Conservation (phyloP, 1,140 invertebrate genomes). For the Leptoteleia sp. region DNA sequence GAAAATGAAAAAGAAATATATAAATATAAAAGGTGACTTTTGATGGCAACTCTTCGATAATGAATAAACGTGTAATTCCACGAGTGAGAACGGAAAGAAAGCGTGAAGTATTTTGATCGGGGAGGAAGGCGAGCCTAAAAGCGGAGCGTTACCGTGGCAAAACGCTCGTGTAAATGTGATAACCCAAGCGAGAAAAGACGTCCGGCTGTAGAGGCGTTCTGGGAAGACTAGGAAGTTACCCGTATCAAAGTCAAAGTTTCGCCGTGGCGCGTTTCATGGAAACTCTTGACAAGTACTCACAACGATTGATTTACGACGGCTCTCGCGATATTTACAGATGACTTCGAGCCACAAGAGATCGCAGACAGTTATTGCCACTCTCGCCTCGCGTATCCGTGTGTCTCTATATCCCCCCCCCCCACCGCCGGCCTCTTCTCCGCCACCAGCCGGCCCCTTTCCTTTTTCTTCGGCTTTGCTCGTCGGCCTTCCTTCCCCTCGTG, state of each 20-base stretch:
- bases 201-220: constrained; percentile 58
- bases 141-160: constrained; percentile 33
- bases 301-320: constrained; percentile 77
- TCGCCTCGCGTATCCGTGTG: constrained; percentile 45
- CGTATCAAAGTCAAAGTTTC: constrained; percentile 71
- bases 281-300: constrained; percentile 67
- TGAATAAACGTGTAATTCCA: too few relatives aligned
- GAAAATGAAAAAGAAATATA: too few relatives aligned
- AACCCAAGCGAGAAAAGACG: constrained; percentile 66
- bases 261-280: constrained; percentile 67
- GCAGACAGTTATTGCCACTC: constrained; percentile 65
- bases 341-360: constrained; percentile 65
- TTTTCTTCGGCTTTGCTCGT: constrained; percentile 33
- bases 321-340: constrained; percentile 75
- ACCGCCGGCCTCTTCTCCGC: constrained; percentile 23
- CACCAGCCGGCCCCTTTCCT: constrained; percentile 8
- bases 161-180: constrained; percentile 59
- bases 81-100: background rate
- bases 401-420: too few relatives aligned
- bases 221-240: constrained; percentile 62
- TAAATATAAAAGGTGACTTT: too few relatives aligned
- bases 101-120: constrained; percentile 18
- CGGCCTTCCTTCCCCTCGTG: constrained; percentile 38
- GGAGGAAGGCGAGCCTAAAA: constrained; percentile 37
- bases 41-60: too few relatives aligned